These are phyloP conservation scores for Psephotus haematonotus DNA, from an alignment of 2,113 vertebrate species.

Conservation along the genomic window DNA sequence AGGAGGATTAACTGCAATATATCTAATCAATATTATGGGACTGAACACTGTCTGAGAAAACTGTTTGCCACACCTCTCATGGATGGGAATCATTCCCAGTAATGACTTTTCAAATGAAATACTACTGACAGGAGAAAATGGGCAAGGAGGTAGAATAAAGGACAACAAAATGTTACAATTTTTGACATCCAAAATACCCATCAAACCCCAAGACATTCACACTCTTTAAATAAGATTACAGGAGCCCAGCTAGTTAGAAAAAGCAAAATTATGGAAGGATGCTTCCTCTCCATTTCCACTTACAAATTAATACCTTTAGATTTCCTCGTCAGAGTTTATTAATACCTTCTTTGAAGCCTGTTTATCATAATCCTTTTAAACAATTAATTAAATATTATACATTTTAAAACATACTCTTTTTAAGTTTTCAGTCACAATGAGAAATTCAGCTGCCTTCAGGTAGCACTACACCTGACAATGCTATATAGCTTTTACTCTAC, in stretches of 20 bases:
- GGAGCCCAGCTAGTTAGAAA: not conserved
- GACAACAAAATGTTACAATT: not conserved
- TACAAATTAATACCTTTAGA: not conserved
- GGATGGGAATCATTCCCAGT: not conserved
- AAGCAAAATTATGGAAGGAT: not conserved
- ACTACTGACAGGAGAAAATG: not conserved
- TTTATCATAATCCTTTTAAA: not conserved
- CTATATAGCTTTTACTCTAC: not conserved
- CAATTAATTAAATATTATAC: not conserved
- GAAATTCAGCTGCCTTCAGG: not conserved
- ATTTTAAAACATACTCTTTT: not conserved
- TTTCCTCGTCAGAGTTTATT: not conserved
- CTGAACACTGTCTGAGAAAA: not conserved
- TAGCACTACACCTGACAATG: not conserved
- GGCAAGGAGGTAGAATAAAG: not conserved
- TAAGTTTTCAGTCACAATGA: not conserved
- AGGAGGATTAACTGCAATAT: not conserved
- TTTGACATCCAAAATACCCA: not conserved
- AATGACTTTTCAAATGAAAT: not conserved
- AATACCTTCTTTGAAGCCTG: not conserved
- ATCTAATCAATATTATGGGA: not conserved
- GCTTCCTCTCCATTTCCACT: not conserved
- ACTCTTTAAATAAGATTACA: not conserved
- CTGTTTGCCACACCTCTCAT: not conserved
- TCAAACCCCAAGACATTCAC: not conserved